Evolutionary conservation across 2,113 vertebrate genomes (phyloP).

Genomic region (Alethe castanea): DNA sequence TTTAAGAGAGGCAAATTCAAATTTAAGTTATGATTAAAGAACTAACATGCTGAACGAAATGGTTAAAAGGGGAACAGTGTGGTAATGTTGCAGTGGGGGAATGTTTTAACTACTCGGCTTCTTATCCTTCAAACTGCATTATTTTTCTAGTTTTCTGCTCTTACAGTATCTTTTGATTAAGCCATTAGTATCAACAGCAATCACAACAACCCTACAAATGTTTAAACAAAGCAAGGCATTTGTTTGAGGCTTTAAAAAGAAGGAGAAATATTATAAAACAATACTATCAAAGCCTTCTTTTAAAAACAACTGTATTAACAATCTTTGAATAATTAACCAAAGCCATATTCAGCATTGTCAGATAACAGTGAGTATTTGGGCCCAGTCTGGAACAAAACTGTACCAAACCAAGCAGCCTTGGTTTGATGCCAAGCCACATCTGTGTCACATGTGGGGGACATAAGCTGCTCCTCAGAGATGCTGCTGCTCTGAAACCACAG

Average conservation of each 20-base stretch:
- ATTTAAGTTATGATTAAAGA: not conserved
- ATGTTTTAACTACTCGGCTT: not conserved
- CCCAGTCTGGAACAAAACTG: not conserved
- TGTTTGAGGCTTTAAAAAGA: not conserved
- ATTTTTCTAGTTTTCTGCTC: not conserved
- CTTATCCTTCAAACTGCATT: not conserved
- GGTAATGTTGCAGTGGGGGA: not conserved
- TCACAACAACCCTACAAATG: not conserved
- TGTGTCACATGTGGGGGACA: accelerated
- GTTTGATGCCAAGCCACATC: not conserved
- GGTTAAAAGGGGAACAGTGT: not conserved
- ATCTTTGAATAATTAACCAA: not conserved
- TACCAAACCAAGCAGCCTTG: not conserved
- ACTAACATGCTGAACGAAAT: not conserved
- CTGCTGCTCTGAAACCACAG: not conserved
- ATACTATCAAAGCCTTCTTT: not conserved
- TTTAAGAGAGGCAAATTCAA: not conserved
- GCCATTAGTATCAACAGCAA: not conserved
- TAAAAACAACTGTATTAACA: not conserved
- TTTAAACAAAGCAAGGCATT: not conserved
- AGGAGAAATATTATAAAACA: not conserved
- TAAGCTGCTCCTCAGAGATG: not conserved
- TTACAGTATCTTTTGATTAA: not conserved
- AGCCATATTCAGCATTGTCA: not conserved
- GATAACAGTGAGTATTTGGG: not conserved